Evolutionary conservation across 2,113 vertebrate genomes (phyloP).

Genomic region (Xenotilapia flavipinnis): DNA sequence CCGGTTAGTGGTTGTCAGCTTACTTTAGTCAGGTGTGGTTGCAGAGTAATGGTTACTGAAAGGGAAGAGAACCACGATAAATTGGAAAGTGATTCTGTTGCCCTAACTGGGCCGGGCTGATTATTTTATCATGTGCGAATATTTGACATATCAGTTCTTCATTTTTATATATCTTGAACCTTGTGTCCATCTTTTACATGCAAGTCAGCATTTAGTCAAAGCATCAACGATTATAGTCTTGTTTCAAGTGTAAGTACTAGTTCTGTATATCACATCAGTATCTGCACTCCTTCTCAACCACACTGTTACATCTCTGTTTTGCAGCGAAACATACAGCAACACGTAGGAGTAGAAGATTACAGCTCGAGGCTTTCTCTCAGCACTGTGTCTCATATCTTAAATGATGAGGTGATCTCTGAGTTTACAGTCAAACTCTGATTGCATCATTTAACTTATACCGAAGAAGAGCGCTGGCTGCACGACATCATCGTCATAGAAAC

Average conservation of each 20-base stretch:
- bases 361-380: neutral
- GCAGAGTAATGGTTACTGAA: neutral
- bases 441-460: neutral
- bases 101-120: neutral
- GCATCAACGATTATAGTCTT: neutral
- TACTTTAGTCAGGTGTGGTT: neutral
- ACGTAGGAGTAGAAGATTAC: neutral
- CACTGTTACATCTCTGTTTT: neutral
- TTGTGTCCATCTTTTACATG: neutral
- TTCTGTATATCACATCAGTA: neutral
- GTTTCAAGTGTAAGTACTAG: neutral
- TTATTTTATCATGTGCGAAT: accelerated
- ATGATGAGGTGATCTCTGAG: neutral
- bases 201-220: neutral
- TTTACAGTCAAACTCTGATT: neutral
- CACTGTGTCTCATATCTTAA: neutral
- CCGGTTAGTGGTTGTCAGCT: neutral
- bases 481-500: neutral
- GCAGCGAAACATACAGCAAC: accelerated
- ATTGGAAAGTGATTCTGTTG: neutral
- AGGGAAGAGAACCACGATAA: neutral
- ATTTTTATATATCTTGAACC: neutral
- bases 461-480: neutral
- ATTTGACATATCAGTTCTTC: neutral
- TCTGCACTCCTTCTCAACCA: neutral